Evolutionary conservation across 64 coral and sea anemone genomes (phyloP).

Genomic region (Acropora yongei): DNA sequence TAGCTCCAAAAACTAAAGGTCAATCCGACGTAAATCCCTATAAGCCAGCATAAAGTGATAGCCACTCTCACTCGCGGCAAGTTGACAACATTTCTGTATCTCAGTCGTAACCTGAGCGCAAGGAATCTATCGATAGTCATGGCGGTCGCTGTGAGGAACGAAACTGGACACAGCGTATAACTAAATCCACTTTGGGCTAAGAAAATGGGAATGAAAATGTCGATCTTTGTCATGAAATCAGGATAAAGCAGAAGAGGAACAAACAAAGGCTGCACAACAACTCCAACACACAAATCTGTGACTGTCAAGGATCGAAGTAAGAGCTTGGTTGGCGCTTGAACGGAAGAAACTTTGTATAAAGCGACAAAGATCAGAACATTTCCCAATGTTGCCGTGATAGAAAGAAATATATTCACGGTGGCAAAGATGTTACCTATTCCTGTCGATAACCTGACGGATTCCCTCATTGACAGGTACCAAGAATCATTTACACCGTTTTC

Average conservation of each 20-base stretch:
- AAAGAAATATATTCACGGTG: too few relatives aligned
- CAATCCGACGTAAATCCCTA: neutral
- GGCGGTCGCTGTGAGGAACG: neutral
- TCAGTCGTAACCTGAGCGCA: neutral
- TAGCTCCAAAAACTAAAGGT: neutral
- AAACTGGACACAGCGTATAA: neutral
- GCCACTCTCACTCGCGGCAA: neutral
- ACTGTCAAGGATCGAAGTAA: slow-evolving; percentile 2
- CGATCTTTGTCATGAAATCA: too few relatives aligned
- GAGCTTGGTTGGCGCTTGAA: neutral
- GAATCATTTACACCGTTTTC: too few relatives aligned
- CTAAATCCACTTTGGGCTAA: neutral
- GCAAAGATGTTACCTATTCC: neutral
- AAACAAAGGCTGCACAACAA: neutral
- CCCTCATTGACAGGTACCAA: too few relatives aligned
- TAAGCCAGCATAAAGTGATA: neutral
- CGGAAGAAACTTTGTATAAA: slow-evolving; percentile 8
- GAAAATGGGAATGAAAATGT: neutral
- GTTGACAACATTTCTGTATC: neutral
- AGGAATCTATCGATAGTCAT: neutral
- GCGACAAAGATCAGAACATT: slow-evolving; percentile 3
- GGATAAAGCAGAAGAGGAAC: neutral
- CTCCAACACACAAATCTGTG: neutral
- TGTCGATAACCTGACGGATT: neutral
- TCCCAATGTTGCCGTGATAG: neutral